Evolutionary conservation across 1,140 invertebrate genomes (phyloP).

Genomic region (Formica selysi): DNA sequence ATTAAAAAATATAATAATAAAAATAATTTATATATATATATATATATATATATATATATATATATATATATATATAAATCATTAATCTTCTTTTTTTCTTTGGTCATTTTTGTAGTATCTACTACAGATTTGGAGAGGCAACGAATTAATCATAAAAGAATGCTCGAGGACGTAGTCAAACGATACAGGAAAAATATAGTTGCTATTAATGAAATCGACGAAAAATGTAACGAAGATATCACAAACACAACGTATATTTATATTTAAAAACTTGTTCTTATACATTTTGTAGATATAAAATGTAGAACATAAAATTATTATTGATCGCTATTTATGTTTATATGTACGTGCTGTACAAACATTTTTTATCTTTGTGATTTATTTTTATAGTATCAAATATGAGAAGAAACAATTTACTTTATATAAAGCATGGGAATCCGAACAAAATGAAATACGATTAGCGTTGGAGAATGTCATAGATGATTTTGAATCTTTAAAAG

Average conservation of each 20-base stretch:
- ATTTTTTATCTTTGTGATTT: neutral
- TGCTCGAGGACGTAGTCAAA: neutral
- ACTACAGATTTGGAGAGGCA: neutral
- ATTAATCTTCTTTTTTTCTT: neutral
- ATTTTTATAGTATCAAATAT: slow-evolving; percentile 25
- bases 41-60: neutral
- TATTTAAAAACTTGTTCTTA: neutral
- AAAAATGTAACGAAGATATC: slow-evolving; percentile 21
- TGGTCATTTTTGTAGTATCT: neutral
- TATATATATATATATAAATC: neutral
- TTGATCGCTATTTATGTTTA: neutral
- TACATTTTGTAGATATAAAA: neutral
- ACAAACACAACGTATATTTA: slow-evolving; percentile 22
- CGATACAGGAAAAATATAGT: slow-evolving; percentile 1
- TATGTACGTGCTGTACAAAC: neutral
- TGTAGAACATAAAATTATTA: neutral
- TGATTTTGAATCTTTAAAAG: slow-evolving; percentile 23
- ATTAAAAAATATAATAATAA: too few relatives aligned
- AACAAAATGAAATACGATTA: slow-evolving; percentile 22
- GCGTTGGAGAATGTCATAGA: neutral
- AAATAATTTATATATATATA: neutral
- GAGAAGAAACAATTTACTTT: slow-evolving; percentile 30
- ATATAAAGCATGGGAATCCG: slow-evolving; percentile 30
- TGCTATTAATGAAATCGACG: slow-evolving; percentile 1
- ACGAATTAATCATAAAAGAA: neutral